Evolutionary conservation across 2,113 vertebrate genomes (phyloP), one percentile per base, ranked within the genome.

Genomic region (Poecile atricapillus): DNA sequence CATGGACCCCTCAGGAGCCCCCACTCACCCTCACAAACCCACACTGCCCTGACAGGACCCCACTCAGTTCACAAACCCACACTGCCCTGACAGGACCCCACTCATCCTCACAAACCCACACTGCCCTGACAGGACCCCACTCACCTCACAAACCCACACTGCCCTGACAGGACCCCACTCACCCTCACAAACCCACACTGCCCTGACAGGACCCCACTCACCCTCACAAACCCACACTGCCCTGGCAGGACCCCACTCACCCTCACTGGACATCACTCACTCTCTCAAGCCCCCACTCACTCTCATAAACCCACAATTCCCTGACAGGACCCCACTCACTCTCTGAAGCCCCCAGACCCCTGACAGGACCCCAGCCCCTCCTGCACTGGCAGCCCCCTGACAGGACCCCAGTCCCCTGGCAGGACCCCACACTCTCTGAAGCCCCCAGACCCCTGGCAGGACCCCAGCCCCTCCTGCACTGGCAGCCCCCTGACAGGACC

Each of bases 181-280:
- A 21, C 5, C 10, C 24, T n/a, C n/a, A n/a, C n/a, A n/a, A n/a
- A n/a, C 6, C 37, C 35, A 25, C 1, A 0, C 27, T 56, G 33
- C 27, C 14, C 19, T 43, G 39, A 20, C 52, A 16, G 18, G 31
- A 70, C 27, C 8, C 11, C 43, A 53, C 22, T n/a, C 17, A 49
- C 10, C 9, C 24, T 68, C 33, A 63, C 1, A 59, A n/a, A 8
- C 6, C 37, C 35, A 25, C 1, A 0, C 27, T 56, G 33, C 27
- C 14, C 19, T 43, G 39, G 15, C 52, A 16, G 18, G 31, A 70
- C 27, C 8, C 11, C 43, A 53, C 22, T n/a, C 17, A 49, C 10
- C 9, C 56, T 67, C 41, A n/a, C n/a, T n/a, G n/a, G n/a, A n/a
- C n/a, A n/a, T 13, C 46, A 59, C 25, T 58, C 71, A 28, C 27